phyloP scores from a whole-genome alignment of 2,113 vertebrate genomes.

The Chaetodon trifascialis region DNA sequence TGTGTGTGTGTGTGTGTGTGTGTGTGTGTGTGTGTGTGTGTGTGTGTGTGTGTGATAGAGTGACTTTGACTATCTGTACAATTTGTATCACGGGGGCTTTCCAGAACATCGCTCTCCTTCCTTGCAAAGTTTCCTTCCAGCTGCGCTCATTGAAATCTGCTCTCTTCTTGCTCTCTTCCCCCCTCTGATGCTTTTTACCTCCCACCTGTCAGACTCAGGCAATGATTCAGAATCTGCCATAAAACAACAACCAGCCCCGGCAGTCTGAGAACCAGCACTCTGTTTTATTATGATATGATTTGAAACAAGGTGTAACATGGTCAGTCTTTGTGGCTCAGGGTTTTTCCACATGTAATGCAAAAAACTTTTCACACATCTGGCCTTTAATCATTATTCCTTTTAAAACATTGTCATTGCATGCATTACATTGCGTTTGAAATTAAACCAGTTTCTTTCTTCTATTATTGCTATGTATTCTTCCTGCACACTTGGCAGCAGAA shows the following conservation, averaged over 20 bases:
- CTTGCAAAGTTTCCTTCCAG: slow-evolving; percentile 45
- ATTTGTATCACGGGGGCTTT: slow-evolving; percentile 62
- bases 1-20: slow-evolving; percentile 47
- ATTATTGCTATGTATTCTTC: neutral
- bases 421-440: neutral
- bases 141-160: slow-evolving; percentile 40
- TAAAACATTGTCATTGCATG: neutral
- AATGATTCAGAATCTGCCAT: slow-evolving; percentile 48
- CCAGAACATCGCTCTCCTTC: slow-evolving; percentile 47
- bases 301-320: slow-evolving; percentile 41
- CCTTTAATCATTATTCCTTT: neutral
- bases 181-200: slow-evolving; percentile 40
- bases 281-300: slow-evolving; percentile 54
- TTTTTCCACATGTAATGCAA: slow-evolving; percentile 26
- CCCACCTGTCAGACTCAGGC: slow-evolving; percentile 54
- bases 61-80: slow-evolving; percentile 32
- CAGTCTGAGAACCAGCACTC: slow-evolving; percentile 27
- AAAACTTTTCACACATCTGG: neutral
- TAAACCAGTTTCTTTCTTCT: slow-evolving; percentile 1
- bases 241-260: slow-evolving; percentile 20
- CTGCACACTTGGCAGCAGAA: neutral
- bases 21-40: slow-evolving; percentile 12
- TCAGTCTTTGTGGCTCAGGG: slow-evolving; percentile 14
- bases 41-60: slow-evolving; percentile 8
- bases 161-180: slow-evolving; percentile 5